Evolutionary conservation across 2,888 invertebrate species (phyloP), one percentile per base, ranked within the genome.

Genomic region (Electrophaes corylata): DNA sequence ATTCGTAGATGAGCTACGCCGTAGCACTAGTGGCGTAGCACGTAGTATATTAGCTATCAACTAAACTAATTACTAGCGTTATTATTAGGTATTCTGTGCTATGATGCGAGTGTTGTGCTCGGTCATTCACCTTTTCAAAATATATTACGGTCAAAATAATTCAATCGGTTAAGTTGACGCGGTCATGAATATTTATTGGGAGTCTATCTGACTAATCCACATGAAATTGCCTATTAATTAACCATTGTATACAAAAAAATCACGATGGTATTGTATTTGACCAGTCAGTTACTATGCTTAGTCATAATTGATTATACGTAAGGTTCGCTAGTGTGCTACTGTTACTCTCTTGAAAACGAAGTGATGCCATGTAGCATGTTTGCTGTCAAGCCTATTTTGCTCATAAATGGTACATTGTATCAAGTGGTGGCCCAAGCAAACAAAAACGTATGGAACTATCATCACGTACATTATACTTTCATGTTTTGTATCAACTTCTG

Each of bases 151-250:
- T 20, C 44, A 48, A 52, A 31, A 39, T 43, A 41, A 52, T 52
- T 57, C 23, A 57, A 57, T 48, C 39, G 37, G 23, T 31, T 20
- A 26, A 40, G 26, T 33, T 45, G 31, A 37, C 43, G 11, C 23
- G n/a, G 3, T 26, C 55, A 60, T 60, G 23, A 60, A 56, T 60
- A 60, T 60, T 41, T 48, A 53, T 26, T 16, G 23, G 29, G 16
- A 16, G 33, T 48, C 52, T 20, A 41, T 44, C 16, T 35, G 33
- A 52, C 10, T 16, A 16, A 16, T 40, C 47, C 51, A 51, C 54
- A 56, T 45, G 49, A 16, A 52, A 60, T 56, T 60, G 60, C 31
- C 56, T 49, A 56, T 52, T 56, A 53, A 56, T 56, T 41, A 60
- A 26, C 16, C 45, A 55, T 51, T 51, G 60, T 52, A 52, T 52